Evolutionary conservation across 2,113 vertebrate species (phyloP), one percentile per base, ranked within the genome.

Genomic region (Glaucidium brasilianum): DNA sequence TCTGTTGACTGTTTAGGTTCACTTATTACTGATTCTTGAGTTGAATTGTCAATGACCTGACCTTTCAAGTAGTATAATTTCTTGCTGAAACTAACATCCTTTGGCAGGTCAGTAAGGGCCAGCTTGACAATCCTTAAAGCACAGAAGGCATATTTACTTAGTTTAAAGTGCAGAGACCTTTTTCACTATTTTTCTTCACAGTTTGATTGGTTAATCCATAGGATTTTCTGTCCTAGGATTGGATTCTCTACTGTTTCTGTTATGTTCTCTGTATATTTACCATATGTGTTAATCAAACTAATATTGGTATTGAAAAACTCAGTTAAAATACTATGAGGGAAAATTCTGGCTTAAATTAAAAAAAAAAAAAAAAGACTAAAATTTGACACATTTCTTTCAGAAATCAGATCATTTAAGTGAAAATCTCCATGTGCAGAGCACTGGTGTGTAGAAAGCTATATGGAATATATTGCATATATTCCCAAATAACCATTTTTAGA

Each of bases 1-100:
- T 93, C 75, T 92, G 90, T 88, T 79, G 75, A 50, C 63, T 94
- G 88, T 93, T 95, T 92, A 88, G 59, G 71, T 95, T 97, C 85
- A 50, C 59, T 96, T 1, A 2, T 67, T 77, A 69, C 67, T 85
- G 41, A 73, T 76, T 85, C 75, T 83, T 37, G 7, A 88, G 72
- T 11, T 86, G 63, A 79, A 80, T 92, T 92, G 55, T 63, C 90
- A 90, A 59, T 94, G 95, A 92, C 85, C 78, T 95, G 90, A 97
- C 90, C 92, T 93, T 92, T 95, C 87, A 86, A 80, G 62, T 53
- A 85, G 50, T 76, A 62, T 79, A 66, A 89, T 91, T 95, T 85
- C 58, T 73, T 96, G 45, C 60, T 94, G 81, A 90, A 94, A 53
- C 15, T 34, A 88, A 86, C 55, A 73, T 27, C 58, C 76, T 76